Evolutionary conservation across 2,113 vertebrate genomes (phyloP).

Genomic region (Bubo scandiacus): DNA sequence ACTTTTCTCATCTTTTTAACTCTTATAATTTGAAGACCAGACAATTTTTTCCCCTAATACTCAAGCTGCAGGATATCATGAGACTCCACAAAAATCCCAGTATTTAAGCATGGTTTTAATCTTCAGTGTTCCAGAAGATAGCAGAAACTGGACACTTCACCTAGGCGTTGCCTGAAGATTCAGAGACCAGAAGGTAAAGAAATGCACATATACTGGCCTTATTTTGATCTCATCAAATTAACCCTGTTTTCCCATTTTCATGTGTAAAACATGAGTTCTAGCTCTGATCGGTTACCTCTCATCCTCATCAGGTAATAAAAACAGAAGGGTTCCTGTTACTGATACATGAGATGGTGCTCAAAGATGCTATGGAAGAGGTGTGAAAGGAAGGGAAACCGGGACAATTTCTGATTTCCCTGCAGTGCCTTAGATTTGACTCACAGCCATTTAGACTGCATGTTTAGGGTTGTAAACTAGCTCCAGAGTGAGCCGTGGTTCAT

Average conservation of each 20-base stretch:
- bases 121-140: neutral
- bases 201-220: neutral
- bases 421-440: neutral
- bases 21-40: neutral
- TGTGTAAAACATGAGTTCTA: neutral
- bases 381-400: neutral
- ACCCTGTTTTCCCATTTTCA: neutral
- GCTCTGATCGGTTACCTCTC: neutral
- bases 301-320: neutral
- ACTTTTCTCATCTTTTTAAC: neutral
- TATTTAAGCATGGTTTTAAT: neutral
- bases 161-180: neutral
- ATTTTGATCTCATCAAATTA: neutral
- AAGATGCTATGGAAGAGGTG: neutral
- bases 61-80: neutral
- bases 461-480: neutral
- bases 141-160: neutral
- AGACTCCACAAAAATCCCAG: neutral
- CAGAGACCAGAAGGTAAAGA: neutral
- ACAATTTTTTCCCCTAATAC: neutral
- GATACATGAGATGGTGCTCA: neutral
- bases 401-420: neutral
- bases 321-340: neutral
- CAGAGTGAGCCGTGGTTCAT: accelerated
- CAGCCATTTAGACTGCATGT: neutral